Evolutionary conservation across 2,888 invertebrate genomes (phyloP), one percentile per base, ranked within the genome.

Genomic region (Tetheella fluctuosa): DNA sequence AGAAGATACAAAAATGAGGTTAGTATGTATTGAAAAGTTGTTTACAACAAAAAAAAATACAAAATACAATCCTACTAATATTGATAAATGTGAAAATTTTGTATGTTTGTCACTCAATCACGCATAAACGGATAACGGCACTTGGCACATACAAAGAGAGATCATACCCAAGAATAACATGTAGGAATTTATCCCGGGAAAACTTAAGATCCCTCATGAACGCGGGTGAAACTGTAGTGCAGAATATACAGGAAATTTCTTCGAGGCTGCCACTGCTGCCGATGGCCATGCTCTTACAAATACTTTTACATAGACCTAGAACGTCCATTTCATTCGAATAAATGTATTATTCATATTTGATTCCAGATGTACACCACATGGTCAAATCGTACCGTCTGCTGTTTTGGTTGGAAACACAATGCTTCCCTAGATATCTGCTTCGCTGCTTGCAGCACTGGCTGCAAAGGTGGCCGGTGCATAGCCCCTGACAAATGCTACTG

Each of bases 371-470:
- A 80, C 67, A 68, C 71, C 13, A 77, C 73, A 25, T 80, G 79
- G 59, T 76, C 67, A 53, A 85, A 83, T 52, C 83, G 78, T 30
- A 78, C 79, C 1, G 77, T 90, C 1, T 93, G 93, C 75, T 92
- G 93, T 64, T 81, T 79, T n/a, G 93, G 93, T 20, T 93, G 84
- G 84, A 77, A 81, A 42, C 90, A 92, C 64, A 62, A 75, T n/a
- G 77, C 78, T 52, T 75, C 79, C 1, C 64, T 66, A 0, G 89
- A 91, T 55, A 60, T 63, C 7, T 95, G 95, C 67, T 73, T 80
- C 0, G 93, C 95, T 0, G 79, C 86, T 0, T 95, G 95, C 74
- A 88, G 87, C 62, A 90, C 89, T 0, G 90, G 90, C 0, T 94
- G 94, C 70, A 69, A 64, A 2, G 80, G 84, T 54, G 94, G 94